Base-by-base conservation (phyloP, 2,797 vertebrate genomes). In the Novumbra hubbsi region DNA sequence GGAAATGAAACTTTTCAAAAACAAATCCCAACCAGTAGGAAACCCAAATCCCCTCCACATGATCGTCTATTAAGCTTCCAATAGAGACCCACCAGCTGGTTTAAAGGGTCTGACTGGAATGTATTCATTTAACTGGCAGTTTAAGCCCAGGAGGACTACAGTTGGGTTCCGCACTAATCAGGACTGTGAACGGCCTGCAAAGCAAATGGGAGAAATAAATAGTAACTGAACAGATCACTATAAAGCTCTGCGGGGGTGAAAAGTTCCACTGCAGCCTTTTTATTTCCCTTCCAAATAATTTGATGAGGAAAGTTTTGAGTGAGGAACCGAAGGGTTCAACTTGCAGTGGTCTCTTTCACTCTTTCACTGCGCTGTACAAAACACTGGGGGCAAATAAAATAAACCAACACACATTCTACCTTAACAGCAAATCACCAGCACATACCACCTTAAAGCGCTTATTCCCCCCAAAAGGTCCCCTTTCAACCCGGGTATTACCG, bases 371-470 rank as follows among this genome's bases (percentile, higher is more conserved):
- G n/a, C n/a, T n/a, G n/a, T n/a, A n/a, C n/a, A n/a, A n/a, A n/a
- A n/a, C n/a, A n/a, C n/a, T n/a, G n/a, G n/a, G n/a, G n/a, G n/a
- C n/a, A n/a, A n/a, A n/a, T n/a, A n/a, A n/a, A n/a, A n/a, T n/a
- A n/a, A n/a, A n/a, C n/a, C 52, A n/a, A 55, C n/a, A 60, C 55
- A 11, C 55, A 24, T 60, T 60, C 55, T 60, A 60, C 55, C 21
- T 27, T n/a, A 60, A 71, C 48, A 79, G 74, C 71, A 70, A 71
- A 76, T 55, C 67, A 77, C 21, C 68, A 74, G 77, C 74, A 70
- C 41, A 60, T 60, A 24, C 55, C 14, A 21, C 55, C 11, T 60
- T 24, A 27, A 11, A 27, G 12, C 0, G 0, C 9, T 5, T 21
- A 12, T 57, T 57, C 14, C 55, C 55, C 14, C 55, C 55, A 60